Evolutionary conservation across 2,113 vertebrate genomes (phyloP).

Genomic region (Podarcis cretensis): DNA sequence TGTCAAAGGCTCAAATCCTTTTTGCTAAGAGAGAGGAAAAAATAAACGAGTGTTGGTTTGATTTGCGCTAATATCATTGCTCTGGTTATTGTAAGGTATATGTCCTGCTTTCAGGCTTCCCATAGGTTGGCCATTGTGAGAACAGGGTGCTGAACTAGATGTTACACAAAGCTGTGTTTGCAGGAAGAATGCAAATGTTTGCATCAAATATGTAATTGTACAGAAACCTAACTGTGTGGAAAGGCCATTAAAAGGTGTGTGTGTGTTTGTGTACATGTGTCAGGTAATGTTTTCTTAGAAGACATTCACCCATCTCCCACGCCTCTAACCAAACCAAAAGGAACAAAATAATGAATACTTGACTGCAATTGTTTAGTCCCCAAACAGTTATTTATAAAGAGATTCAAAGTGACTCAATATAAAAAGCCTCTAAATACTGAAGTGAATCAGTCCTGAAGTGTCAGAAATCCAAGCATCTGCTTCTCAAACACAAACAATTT

Average conservation of each 20-base stretch:
- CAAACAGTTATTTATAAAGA: background rate
- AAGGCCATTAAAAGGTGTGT: background rate
- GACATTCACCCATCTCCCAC: background rate
- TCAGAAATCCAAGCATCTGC: background rate
- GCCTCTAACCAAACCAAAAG: background rate
- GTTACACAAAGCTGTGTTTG: background rate
- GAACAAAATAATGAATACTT: background rate
- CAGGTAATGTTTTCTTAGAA: background rate
- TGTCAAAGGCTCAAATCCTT: too few species aligned
- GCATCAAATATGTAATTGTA: background rate
- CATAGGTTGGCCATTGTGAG: too few species aligned
- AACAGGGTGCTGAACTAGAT: too few species aligned
- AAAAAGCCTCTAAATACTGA: background rate
- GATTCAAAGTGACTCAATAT: background rate
- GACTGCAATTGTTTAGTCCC: background rate
- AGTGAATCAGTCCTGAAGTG: background rate
- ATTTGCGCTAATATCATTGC: too few species aligned
- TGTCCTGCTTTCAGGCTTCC: too few species aligned
- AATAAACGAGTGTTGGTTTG: too few species aligned
- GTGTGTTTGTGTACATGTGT: background rate
- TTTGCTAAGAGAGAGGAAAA: too few species aligned
- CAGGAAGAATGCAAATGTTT: background rate
- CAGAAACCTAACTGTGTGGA: background rate
- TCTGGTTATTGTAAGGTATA: too few species aligned
- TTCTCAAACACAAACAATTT: constrained; percentile 8